Base-by-base conservation (phyloP, 1,140 invertebrate species). In the Pogonognathellus flavescens region DNA sequence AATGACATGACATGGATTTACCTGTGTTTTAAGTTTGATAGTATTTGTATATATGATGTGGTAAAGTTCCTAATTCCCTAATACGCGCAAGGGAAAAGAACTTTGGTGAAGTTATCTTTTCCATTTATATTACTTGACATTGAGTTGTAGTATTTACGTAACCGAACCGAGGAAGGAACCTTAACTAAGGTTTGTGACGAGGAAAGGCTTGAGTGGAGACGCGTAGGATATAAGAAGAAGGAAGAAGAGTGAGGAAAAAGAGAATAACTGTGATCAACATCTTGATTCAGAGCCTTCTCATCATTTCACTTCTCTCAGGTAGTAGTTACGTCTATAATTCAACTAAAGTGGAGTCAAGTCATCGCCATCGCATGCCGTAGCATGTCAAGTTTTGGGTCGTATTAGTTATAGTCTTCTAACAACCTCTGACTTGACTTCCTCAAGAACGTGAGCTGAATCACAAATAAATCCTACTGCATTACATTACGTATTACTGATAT, bases 221-320 rank as follows among this genome's bases (percentile, higher is more conserved):
- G 1, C 2, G 53, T 57, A 13, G 1, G 1, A 57, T 14, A n/a
- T 57, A 57, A n/a, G n/a, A n/a, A n/a, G n/a, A n/a, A n/a, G n/a
- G n/a, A n/a, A n/a, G n/a, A n/a, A n/a, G n/a, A n/a, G n/a, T n/a
- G n/a, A n/a, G n/a, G n/a, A n/a, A n/a, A n/a, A n/a, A n/a, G 70
- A 49, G 25, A 16, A 41, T 31, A 76, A 76, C 41, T 76, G 70
- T 31, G 41, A 76, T 76, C 70, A 76, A 76, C 25, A 76, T 76
- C 70, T 76, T 76, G 31, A 76, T 76, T 76, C 70, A 76, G 70
- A 76, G 16, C 70, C 41, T 76, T 76, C 70, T 50, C 70, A 49
- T 76, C 70, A 76, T 76, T 50, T 76, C 70, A 72, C 66, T 49
- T n/a, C 62, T 66, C 62, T 25, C 62, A 66, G 62, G 62, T 66